Evolutionary conservation across 2,888 invertebrate genomes (phyloP).

Genomic region (Artemia sp.): DNA sequence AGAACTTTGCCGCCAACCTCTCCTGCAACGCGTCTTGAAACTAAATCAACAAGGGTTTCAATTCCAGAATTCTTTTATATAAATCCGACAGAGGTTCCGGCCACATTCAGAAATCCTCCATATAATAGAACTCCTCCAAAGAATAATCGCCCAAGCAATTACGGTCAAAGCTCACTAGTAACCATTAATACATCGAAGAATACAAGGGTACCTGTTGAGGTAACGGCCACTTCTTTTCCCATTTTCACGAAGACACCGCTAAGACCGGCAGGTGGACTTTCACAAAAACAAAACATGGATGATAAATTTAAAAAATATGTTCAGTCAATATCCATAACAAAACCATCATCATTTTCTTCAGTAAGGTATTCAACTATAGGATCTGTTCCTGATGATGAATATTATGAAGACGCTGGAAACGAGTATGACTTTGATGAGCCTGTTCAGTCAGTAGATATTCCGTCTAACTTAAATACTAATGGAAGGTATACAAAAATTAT

Average conservation of each 20-base stretch:
- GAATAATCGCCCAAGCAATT: neutral
- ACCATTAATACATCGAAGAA: neutral
- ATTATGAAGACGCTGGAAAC: too few species aligned
- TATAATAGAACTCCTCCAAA: neutral
- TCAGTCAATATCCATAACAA: too few species aligned
- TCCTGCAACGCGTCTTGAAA: neutral
- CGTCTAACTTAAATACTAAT: too few species aligned
- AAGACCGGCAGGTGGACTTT: too few species aligned
- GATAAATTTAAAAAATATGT: too few species aligned
- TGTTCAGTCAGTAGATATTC: too few species aligned
- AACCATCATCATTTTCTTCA: too few species aligned
- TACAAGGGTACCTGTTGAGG: neutral
- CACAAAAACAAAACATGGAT: too few species aligned
- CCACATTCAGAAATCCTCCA: neutral
- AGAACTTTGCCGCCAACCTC: neutral
- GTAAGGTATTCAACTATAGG: too few species aligned
- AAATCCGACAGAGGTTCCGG: constrained; percentile 5
- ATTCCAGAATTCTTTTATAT: neutral
- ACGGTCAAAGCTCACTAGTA: neutral
- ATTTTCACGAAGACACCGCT: neutral
- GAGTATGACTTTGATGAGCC: too few species aligned
- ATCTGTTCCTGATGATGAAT: too few species aligned
- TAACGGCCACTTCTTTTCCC: neutral
- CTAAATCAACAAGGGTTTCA: neutral
- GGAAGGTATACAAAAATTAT: too few species aligned